These are phyloP conservation scores for Lagopus muta DNA, from an alignment of 2,113 vertebrate species.

Conservation along the genomic window DNA sequence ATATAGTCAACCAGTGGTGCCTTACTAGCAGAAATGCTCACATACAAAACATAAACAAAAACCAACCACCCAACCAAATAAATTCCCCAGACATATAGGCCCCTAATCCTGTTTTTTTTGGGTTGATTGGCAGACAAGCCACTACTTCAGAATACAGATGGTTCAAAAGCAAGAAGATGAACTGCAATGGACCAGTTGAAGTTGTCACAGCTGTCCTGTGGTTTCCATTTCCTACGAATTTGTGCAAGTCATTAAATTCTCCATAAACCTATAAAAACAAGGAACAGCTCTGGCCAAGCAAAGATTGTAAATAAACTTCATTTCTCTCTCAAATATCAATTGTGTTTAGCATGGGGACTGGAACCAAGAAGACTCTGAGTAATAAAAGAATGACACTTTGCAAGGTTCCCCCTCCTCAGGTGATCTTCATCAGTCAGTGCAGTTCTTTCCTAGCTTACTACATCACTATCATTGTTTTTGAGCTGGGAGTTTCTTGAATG, in stretches of 20 bases:
- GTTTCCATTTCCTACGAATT: background rate
- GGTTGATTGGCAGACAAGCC: background rate
- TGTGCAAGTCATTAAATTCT: background rate
- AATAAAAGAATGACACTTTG: background rate
- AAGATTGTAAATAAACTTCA: background rate
- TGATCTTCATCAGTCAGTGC: background rate
- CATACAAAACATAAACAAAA: background rate
- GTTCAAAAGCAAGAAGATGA: background rate
- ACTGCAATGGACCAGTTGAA: background rate
- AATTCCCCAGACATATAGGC: background rate
- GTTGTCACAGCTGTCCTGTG: background rate
- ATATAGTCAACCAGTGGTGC: background rate
- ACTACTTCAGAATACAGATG: background rate
- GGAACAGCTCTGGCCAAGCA: background rate
- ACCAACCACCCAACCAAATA: background rate
- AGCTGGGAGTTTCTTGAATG: constrained; percentile 32
- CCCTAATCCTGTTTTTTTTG: background rate
- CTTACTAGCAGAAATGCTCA: background rate
- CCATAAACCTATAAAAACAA: background rate
- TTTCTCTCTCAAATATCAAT: background rate
- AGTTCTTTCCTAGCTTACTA: constrained; percentile 4
- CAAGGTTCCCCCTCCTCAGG: background rate
- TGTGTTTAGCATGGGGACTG: background rate
- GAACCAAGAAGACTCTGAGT: accelerated
- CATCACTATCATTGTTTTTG: constrained; percentile 3